Conservation (phyloP, 64 coral and sea anemone species). For the Hydrozoanthus tunicans region DNA sequence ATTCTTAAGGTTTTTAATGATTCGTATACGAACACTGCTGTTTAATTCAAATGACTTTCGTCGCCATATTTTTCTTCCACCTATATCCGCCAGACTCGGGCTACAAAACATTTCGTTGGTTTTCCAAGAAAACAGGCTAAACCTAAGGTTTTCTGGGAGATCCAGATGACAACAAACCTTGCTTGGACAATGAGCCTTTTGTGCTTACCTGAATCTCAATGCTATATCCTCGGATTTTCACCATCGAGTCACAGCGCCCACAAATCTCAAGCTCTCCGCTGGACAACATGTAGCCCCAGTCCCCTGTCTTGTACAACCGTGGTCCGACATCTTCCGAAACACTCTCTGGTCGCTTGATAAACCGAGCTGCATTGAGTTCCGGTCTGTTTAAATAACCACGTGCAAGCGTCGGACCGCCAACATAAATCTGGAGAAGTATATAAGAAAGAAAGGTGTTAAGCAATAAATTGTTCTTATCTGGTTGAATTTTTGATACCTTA, state of each 20-base stretch:
- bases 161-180: not conserved
- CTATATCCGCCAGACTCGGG: too few relatives aligned
- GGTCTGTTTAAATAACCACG: conserved; percentile 95
- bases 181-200: not conserved
- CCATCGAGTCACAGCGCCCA: conserved; percentile 92
- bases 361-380: conserved; percentile 71
- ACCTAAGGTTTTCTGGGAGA: too few relatives aligned
- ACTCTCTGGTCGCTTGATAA: conserved; percentile 62
- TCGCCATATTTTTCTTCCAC: too few relatives aligned
- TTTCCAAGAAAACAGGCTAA: too few relatives aligned
- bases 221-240: conserved; percentile 94
- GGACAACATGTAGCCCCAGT: conserved; percentile 92
- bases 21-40: too few relatives aligned
- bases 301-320: conserved; percentile 80
- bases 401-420: conserved; percentile 83
- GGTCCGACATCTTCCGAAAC: conserved; percentile 60
- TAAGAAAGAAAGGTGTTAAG: not conserved
- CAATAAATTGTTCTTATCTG: too few relatives aligned
- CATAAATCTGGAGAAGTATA: conserved; percentile 74
- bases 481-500: too few relatives aligned
- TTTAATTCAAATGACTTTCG: too few relatives aligned
- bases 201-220: conserved; percentile 83
- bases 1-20: too few relatives aligned
- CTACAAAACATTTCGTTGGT: too few relatives aligned
- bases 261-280: conserved; percentile 84